Base-by-base conservation (phyloP, 2,888 invertebrate genomes). In the Blera fallax region DNA sequence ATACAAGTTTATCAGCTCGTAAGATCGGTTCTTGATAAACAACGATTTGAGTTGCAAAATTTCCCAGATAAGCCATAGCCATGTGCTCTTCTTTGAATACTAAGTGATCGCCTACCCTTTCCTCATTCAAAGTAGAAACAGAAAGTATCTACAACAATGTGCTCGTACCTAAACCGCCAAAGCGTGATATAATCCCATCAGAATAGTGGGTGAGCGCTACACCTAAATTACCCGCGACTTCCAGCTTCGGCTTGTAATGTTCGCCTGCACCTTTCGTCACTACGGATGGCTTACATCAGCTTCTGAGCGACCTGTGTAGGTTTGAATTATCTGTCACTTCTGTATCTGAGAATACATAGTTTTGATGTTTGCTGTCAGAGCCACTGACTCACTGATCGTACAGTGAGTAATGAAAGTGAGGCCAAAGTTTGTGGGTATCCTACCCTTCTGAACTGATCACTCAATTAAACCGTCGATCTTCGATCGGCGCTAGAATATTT, bases 261-360 rank as follows among this genome's bases (percentile, higher is more conserved):
- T 27, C 52, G 37, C n/a, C 29, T 67, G 77, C 72, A 77, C 78
- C 78, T 67, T 73, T 78, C 78, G 73, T 74, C 79, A 84, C 79
- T 64, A 70, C 52, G 45, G 50, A 48, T 60, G 40, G 69, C 84
- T 84, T 84, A 84, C 84, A 84, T 84, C 84, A 79, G 74, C 58
- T 58, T 52, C 50, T 40, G 37, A 27, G 32, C 48, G 29, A 45
- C 40, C 21, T 77, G 84, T 80, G 84, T 84, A 84, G 84, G 84
- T 56, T 80, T 74, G 37, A 64, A 54, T 56, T 45, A 65, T 69
- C 60, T 64, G 79, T 67, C 67, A 77, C 72, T 70, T 72, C 52
- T 58, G 34, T 45, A 18, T 37, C 11, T 34, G 37, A 34, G 50
- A 40, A 24, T 24, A 24, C 24, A 24, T 24, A 24, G 24, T 3